Percentiles rank a stretch among this genome's conserved stretches.
These are phyloP conservation scores for Cuniculus paca DNA, from an alignment of 2,797 vertebrate genomes.

Conservation along the genomic window DNA sequence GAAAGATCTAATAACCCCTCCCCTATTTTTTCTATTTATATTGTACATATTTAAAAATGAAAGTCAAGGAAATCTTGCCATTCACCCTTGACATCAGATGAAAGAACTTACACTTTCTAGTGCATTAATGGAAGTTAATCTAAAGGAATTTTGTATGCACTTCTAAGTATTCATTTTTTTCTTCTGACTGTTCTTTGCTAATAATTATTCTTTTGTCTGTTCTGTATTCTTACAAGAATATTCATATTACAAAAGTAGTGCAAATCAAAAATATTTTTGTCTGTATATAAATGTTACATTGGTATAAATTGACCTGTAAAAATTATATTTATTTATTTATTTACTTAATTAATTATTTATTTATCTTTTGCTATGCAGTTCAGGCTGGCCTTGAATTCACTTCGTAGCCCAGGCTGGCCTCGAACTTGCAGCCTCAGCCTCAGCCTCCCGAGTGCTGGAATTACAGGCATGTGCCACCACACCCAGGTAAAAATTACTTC, in stretches of 20 bases:
- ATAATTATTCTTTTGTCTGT: slow-evolving; percentile 26
- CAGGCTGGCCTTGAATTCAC: not conserved
- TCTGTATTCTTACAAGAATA: not conserved
- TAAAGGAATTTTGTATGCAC: not conserved
- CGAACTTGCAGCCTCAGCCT: not conserved
- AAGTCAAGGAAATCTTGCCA: not conserved
- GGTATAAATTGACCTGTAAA: not conserved
- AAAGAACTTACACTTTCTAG: not conserved
- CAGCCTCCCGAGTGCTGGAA: not conserved
- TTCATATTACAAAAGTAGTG: not conserved
- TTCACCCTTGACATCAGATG: not conserved
- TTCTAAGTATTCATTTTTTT: not conserved
- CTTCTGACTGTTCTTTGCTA: not conserved
- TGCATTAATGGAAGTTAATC: not conserved
- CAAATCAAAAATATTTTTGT: slow-evolving; percentile 36
- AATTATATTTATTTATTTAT: not conserved
- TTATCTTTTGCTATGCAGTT: not conserved
- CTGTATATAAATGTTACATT: not conserved
- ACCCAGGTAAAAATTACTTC: not conserved
- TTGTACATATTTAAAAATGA: not conserved
- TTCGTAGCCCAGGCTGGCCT: too few species aligned
- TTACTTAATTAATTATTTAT: too few species aligned
- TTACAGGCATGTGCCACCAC: not conserved
- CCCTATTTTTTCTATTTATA: not conserved
- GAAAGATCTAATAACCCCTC: not conserved